Evolutionary conservation across 2,113 vertebrate genomes (phyloP), one percentile per base, ranked within the genome.

Genomic region (Shinisaurus crocodilurus): DNA sequence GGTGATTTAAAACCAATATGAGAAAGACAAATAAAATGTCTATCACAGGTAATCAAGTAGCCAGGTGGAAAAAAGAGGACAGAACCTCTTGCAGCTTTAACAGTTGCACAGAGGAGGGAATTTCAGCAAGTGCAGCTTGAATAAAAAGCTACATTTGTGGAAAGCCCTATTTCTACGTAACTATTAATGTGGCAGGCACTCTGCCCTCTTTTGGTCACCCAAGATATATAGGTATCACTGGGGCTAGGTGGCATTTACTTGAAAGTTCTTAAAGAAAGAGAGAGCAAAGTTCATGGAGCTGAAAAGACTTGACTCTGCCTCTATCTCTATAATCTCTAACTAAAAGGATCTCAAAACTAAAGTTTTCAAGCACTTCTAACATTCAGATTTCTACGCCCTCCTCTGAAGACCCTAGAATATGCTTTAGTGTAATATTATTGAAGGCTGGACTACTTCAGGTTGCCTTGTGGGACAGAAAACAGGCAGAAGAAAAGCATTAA

Each of bases 381-480:
- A 50, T 50, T 54, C 45, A 80, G 27, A 25, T 63, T 8, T 18
- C 83, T 70, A 8, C 12, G 7, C 65, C 63, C 18, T 81, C 91
- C n/a, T 91, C 74, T 83, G 91, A 89, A 91, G 92, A 40, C 32
- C 29, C 45, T 2, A 87, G 87, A 48, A n/a, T n/a, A n/a, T n/a
- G n/a, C 54, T 92, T 93, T 13, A 16, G 34, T 77, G 87, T 89
- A 86, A 91, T 50, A 34, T 63, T 84, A 34, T n/a, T 82, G 40
- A 87, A 92, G 93, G 85, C 48, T 89, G 48, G 54, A 8, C 54
- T 87, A 60, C 69, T 89, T 87, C 92, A 93, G 54, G 27, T 74
- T 85, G 18, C 69, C 79, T 90, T 82, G 37, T 92, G 92, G 91
- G 92, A 94, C 50, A 91, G 90, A 89, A 92, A 91, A 54, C 74